phyloP scores from a whole-genome alignment of 1,140 invertebrate genomes.

The Drosophila kohkoa region DNA sequence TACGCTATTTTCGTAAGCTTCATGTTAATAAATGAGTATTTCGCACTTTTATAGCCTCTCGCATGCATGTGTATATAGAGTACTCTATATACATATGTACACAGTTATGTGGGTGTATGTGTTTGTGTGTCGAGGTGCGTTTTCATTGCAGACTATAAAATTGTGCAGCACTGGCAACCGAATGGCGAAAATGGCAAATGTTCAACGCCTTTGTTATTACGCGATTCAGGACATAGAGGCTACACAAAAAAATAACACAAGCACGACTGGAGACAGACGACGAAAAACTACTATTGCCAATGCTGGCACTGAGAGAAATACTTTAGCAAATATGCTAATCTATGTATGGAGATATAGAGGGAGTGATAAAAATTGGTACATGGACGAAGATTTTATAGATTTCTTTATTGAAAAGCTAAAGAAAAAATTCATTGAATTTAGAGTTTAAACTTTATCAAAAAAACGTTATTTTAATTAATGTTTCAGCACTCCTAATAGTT shows the following conservation, averaged over 20 bases:
- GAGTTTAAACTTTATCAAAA: too few relatives aligned
- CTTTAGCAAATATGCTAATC: not conserved
- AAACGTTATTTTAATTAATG: too few relatives aligned
- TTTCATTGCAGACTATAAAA: constrained; percentile 60
- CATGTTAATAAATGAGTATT: constrained; percentile 64
- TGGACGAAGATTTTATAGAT: too few relatives aligned
- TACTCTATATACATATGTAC: not conserved
- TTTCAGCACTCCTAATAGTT: too few relatives aligned
- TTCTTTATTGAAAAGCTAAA: too few relatives aligned
- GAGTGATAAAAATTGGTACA: too few relatives aligned
- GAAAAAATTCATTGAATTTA: too few relatives aligned
- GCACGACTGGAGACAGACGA: not conserved
- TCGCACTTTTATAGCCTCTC: constrained; percentile 53
- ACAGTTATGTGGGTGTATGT: constrained; percentile 21
- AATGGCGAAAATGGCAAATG: constrained; percentile 48
- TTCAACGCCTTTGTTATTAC: constrained; percentile 58
- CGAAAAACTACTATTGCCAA: constrained; percentile 45
- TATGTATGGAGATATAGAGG: too few relatives aligned
- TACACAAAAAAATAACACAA: constrained; percentile 9
- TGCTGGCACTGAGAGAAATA: constrained; percentile 36
- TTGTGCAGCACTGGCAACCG: constrained; percentile 44
- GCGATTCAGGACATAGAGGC: constrained; percentile 19
- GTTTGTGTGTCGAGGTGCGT: constrained; percentile 39
- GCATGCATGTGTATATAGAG: constrained; percentile 15
- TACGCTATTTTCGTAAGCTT: constrained; percentile 61